Conservation (phyloP, 2,888 invertebrate genomes). For the Electrophaes corylata region DNA sequence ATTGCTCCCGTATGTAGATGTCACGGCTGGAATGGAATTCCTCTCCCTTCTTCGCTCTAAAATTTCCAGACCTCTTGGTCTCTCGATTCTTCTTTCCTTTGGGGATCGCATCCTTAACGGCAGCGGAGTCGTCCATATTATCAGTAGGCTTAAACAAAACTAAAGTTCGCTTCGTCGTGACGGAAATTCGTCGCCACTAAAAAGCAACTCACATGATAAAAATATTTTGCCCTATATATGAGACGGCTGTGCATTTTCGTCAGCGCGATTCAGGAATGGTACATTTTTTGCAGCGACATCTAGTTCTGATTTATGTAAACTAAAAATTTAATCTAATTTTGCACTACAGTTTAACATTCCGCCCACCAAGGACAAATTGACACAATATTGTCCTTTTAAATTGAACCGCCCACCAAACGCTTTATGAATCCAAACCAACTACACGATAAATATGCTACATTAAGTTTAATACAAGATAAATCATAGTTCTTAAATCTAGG, state of each 20-base stretch:
- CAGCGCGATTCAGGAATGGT: no score
- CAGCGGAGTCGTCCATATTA: not conserved
- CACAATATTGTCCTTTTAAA: not conserved
- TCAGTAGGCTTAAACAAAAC: slow-evolving; percentile 1
- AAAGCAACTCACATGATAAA: no score
- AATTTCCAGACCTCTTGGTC: not conserved
- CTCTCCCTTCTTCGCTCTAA: not conserved
- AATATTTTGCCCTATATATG: no score
- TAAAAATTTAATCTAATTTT: no score
- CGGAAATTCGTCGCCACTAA: slow-evolving; percentile 6
- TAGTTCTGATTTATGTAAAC: no score
- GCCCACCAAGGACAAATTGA: not conserved
- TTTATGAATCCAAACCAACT: no score
- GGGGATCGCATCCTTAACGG: not conserved
- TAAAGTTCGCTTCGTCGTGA: not conserved
- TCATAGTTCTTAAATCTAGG: no score
- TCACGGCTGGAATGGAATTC: not conserved
- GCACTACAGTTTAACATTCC: no score
- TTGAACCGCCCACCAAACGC: not conserved
- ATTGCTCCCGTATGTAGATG: not conserved
- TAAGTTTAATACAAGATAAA: not conserved
- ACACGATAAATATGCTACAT: no score
- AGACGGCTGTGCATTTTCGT: no score
- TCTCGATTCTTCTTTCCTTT: not conserved
- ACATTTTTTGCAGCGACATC: no score